phyloP scores from a whole-genome alignment of 2,888 invertebrate species.

The Therioaphis trifolii region DNA sequence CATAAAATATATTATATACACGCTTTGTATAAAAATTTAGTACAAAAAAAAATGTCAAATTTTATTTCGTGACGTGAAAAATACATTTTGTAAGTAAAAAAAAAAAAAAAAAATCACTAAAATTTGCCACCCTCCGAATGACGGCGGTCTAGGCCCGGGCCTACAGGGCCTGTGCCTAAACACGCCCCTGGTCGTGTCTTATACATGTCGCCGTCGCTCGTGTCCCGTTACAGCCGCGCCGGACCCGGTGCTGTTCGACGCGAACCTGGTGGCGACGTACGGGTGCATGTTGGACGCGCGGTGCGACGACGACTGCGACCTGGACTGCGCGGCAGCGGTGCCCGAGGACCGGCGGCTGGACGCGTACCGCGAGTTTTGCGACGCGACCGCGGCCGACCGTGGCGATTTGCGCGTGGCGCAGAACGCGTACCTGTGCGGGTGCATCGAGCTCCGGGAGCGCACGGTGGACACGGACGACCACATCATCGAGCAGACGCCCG shows the following conservation, averaged over 20 bases:
- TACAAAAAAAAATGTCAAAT: too few species aligned
- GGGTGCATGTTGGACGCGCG: neutral
- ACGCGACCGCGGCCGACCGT: neutral
- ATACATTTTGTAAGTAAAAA: too few species aligned
- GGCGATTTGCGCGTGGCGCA: slow-evolving; percentile 27
- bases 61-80: too few species aligned
- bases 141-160: too few species aligned
- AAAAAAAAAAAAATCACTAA: too few species aligned
- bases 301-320: slow-evolving; percentile 40
- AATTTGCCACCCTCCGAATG: too few species aligned
- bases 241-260: slow-evolving; percentile 24
- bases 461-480: neutral
- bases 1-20: too few species aligned
- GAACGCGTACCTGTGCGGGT: neutral
- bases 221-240: slow-evolving; percentile 2
- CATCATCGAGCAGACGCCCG: slow-evolving; percentile 27
- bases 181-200: too few species aligned
- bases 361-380: neutral
- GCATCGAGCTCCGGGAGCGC: slow-evolving; percentile 1
- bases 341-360: neutral
- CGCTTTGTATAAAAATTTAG: too few species aligned
- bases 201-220: too few species aligned
- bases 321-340: neutral
- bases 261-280: slow-evolving; percentile 7
- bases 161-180: too few species aligned